Percentiles rank a stretch among this genome's conserved stretches.
Evolutionary conservation across 2,797 vertebrate species (phyloP).

Genomic region (Salarias fasciatus): DNA sequence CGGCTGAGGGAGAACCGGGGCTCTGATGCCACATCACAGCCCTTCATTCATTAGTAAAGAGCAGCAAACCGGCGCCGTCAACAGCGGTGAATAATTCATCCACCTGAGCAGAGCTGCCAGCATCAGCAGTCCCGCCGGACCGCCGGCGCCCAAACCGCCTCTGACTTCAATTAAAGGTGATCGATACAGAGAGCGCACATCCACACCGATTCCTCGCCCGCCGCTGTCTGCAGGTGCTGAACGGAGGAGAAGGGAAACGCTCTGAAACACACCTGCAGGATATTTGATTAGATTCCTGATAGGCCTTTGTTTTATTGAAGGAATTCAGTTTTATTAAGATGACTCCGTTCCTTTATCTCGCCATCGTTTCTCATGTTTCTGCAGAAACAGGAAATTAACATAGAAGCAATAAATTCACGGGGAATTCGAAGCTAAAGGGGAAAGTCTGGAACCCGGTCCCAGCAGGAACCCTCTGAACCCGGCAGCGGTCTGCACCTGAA

Average conservation of each 20-base stretch:
- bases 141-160: constrained; percentile 36
- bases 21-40: constrained; percentile 47
- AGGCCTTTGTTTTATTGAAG: constrained; percentile 7
- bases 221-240: constrained; percentile 3
- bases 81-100: constrained; percentile 68
- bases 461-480: too few relatives aligned
- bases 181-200: constrained; percentile 45
- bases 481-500: too few relatives aligned
- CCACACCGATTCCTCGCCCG: constrained; percentile 21
- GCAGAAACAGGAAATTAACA: constrained; percentile 13
- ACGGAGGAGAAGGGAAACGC: background rate
- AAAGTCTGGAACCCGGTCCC: background rate
- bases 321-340: constrained; percentile 13
- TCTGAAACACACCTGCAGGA: background rate
- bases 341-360: background rate
- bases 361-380: background rate
- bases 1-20: constrained; percentile 27
- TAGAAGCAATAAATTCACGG: constrained; percentile 2
- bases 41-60: constrained; percentile 68
- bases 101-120: constrained; percentile 32
- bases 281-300: constrained; percentile 3
- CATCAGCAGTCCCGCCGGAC: constrained; percentile 38
- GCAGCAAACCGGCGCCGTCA: constrained; percentile 45
- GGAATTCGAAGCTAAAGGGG: background rate
- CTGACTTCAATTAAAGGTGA: constrained; percentile 51